A percentile compares a stretch with the other conserved stretches of the same genome.
These are phyloP conservation scores for Brachirus orientalis DNA, from an alignment of 2,113 vertebrate genomes.

Conservation along the genomic window DNA sequence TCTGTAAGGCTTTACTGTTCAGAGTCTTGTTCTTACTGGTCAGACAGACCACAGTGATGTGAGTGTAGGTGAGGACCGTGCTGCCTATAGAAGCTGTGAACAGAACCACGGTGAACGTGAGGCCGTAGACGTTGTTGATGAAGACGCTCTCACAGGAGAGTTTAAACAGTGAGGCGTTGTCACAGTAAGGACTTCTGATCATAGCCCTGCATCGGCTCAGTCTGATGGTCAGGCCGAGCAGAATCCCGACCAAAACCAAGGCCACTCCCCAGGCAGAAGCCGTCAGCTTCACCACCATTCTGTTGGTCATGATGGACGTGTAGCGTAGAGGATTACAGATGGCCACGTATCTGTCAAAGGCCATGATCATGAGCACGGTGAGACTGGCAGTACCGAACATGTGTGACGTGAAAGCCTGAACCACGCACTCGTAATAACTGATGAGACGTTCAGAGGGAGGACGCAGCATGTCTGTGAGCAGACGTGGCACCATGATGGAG, in stretches of 20 bases:
- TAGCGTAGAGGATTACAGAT: constrained; percentile 69
- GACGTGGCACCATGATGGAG: constrained; percentile 32
- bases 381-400: constrained; percentile 39
- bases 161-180: constrained; percentile 68
- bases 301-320: constrained; percentile 52
- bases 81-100: constrained; percentile 52
- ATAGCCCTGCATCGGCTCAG: constrained; percentile 62
- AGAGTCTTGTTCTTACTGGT: constrained; percentile 44
- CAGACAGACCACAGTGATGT: constrained; percentile 43
- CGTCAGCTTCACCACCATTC: constrained; percentile 57
- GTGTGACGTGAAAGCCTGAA: constrained; percentile 60
- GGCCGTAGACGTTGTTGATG: constrained; percentile 66
- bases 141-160: constrained; percentile 66
- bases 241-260: constrained; percentile 38
- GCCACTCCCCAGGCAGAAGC: constrained; percentile 58
- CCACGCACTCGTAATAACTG: constrained; percentile 49
- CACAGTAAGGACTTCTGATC: constrained; percentile 57
- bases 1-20: constrained; percentile 70
- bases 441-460: constrained; percentile 48
- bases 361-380: constrained; percentile 68
- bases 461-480: constrained; percentile 53
- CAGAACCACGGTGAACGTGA: constrained; percentile 52
- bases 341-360: constrained; percentile 72
- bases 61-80: constrained; percentile 56
- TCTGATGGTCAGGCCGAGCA: constrained; percentile 31